Evolutionary conservation across 37 sponge, comb jelly and placozoan species (phyloP).

Genomic region (Theonella swinhoei): DNA sequence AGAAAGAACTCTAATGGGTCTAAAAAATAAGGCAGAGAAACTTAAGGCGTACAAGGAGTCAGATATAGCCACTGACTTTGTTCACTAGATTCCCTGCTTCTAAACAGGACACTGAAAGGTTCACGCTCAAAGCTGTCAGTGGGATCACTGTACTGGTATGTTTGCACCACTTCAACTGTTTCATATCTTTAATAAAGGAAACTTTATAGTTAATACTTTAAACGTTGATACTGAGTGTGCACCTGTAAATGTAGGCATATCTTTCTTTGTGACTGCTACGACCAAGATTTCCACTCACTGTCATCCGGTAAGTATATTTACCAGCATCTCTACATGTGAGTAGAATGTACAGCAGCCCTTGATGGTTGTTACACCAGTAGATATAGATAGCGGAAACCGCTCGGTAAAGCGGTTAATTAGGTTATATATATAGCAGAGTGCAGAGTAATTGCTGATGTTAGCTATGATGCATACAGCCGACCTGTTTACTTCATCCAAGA

Average conservation of each 20-base stretch:
- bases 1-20: not conserved
- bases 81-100: not conserved
- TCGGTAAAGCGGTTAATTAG: constrained; percentile 6
- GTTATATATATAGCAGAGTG: no score
- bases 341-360: no score
- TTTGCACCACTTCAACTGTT: not conserved
- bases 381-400: not conserved
- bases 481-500: not conserved
- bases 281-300: not conserved
- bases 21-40: no score
- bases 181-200: no score
- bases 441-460: no score
- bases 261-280: not conserved
- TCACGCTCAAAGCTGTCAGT: not conserved
- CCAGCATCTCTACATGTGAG: not conserved
- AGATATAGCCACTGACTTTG: no score
- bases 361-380: no score
- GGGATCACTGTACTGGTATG: not conserved
- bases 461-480: no score
- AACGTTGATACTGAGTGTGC: not conserved
- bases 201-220: not conserved
- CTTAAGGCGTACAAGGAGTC: no score
- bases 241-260: not conserved
- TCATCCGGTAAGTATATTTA: not conserved
- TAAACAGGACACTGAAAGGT: not conserved